phyloP scores from a whole-genome alignment of 2,888 invertebrate genomes.

The Hirtodrosophila alboralis region DNA sequence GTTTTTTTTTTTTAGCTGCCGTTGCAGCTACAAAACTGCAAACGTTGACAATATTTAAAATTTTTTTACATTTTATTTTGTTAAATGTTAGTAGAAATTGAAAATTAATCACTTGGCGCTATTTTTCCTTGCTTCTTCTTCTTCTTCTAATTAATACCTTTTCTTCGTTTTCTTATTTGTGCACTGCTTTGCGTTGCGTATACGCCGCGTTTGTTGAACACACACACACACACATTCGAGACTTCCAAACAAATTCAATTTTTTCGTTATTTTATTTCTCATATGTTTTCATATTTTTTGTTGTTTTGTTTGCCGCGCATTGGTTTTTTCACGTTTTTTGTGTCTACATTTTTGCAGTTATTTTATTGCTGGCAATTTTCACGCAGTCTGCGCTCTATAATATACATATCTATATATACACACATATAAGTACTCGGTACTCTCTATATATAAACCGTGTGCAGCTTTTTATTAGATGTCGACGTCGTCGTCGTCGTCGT shows the following conservation, averaged over 20 bases:
- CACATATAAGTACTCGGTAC: slow-evolving; percentile 35
- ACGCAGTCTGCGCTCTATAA: slow-evolving; percentile 48
- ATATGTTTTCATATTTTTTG: slow-evolving; percentile 18
- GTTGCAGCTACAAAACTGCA: slow-evolving; percentile 42
- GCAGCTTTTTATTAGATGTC: slow-evolving; percentile 72
- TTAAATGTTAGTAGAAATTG: slow-evolving; percentile 2
- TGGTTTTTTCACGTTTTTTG: slow-evolving; percentile 14
- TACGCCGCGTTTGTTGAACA: slow-evolving; percentile 48
- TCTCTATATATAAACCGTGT: slow-evolving; percentile 48
- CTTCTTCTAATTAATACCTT: neutral
- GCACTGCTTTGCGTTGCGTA: slow-evolving; percentile 53
- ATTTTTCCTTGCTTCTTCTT: slow-evolving; percentile 18
- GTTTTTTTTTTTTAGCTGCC: slow-evolving; percentile 35
- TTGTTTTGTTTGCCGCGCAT: slow-evolving; percentile 32
- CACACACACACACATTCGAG: slow-evolving; percentile 26
- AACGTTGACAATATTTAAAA: slow-evolving; percentile 49
- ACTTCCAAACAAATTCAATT: slow-evolving; percentile 17
- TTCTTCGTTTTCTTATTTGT: neutral
- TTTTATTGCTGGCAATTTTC: slow-evolving; percentile 45
- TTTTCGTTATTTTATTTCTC: slow-evolving; percentile 11
- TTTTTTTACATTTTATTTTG: slow-evolving; percentile 12
- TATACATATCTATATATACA: slow-evolving; percentile 11
- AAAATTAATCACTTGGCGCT: slow-evolving; percentile 28
- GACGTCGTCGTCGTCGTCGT: slow-evolving; percentile 59
- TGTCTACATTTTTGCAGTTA: slow-evolving; percentile 42